These are phyloP conservation scores for Calephelis perditalis DNA, from an alignment of 2,888 invertebrate species.

Conservation along the genomic window DNA sequence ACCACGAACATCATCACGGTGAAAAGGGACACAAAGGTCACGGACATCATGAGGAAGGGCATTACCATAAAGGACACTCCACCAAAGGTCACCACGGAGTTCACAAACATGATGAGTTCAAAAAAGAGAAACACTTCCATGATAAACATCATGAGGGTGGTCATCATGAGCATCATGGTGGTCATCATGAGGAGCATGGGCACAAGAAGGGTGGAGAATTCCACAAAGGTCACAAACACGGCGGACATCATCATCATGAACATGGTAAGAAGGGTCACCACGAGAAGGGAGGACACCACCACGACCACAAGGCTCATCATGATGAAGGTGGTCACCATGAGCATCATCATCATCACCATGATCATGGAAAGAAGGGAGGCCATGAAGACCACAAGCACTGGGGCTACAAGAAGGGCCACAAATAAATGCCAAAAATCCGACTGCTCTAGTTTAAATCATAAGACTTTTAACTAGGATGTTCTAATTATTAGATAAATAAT, in stretches of 20 bases:
- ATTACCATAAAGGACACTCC: slow-evolving; percentile 90
- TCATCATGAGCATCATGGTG: slow-evolving; percentile 88
- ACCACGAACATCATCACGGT: slow-evolving; percentile 81
- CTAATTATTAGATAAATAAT: slow-evolving; percentile 43
- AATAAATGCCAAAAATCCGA: slow-evolving; percentile 36
- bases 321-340: slow-evolving; percentile 87
- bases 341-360: slow-evolving; percentile 85
- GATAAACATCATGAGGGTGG: slow-evolving; percentile 89
- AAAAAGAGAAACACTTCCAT: slow-evolving; percentile 92
- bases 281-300: slow-evolving; percentile 88
- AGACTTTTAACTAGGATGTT: slow-evolving; percentile 52
- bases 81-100: slow-evolving; percentile 92
- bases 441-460: slow-evolving; percentile 40
- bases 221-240: slow-evolving; percentile 89
- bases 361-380: slow-evolving; percentile 89
- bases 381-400: slow-evolving; percentile 89
- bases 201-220: slow-evolving; percentile 89
- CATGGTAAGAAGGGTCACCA: slow-evolving; percentile 90
- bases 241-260: slow-evolving; percentile 86
- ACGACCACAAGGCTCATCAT: slow-evolving; percentile 89
- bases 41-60: slow-evolving; percentile 77
- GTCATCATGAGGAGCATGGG: slow-evolving; percentile 86
- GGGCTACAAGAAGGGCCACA: slow-evolving; percentile 81
- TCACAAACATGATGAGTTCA: slow-evolving; percentile 90
- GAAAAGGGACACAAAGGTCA: slow-evolving; percentile 82